Conservation (phyloP, 1,140 invertebrate genomes). For the Pteromalus puparum region DNA sequence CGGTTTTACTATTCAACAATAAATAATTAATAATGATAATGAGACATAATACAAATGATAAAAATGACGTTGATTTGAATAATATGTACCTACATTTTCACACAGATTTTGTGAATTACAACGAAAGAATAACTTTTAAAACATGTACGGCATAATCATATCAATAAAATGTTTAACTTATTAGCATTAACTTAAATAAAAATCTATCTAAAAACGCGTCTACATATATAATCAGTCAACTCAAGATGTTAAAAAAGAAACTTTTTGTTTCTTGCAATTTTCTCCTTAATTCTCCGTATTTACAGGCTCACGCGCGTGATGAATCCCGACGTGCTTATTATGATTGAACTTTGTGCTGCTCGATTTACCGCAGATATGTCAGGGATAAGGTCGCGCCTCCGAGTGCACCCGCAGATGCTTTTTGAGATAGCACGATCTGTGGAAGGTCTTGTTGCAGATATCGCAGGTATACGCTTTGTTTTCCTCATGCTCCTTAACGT, state of each 20-base stretch:
- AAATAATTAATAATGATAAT: background rate
- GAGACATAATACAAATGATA: background rate
- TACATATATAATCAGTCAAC: constrained; percentile 26
- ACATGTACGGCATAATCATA: too few relatives aligned
- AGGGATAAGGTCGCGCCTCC: constrained; percentile 87
- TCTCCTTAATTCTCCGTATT: constrained; percentile 85
- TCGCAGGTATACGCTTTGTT: constrained; percentile 92
- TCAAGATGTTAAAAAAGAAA: constrained; percentile 5
- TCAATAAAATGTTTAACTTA: background rate
- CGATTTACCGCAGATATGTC: constrained; percentile 90
- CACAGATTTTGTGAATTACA: too few relatives aligned
- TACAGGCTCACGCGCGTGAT: constrained; percentile 89
- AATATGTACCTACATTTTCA: background rate
- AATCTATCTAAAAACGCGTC: background rate
- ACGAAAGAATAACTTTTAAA: too few relatives aligned
- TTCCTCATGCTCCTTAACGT: constrained; percentile 92
- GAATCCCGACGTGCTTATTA: constrained; percentile 91
- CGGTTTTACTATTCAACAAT: background rate
- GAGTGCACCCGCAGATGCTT: constrained; percentile 91
- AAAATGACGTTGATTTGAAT: background rate
- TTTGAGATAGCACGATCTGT: constrained; percentile 90
- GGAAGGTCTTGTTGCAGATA: constrained; percentile 91
- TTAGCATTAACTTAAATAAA: background rate
- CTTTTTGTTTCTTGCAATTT: constrained; percentile 78
- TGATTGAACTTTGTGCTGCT: constrained; percentile 92